phyloP scores from a whole-genome alignment of 2,888 invertebrate species.

The Ophion costatus region DNA sequence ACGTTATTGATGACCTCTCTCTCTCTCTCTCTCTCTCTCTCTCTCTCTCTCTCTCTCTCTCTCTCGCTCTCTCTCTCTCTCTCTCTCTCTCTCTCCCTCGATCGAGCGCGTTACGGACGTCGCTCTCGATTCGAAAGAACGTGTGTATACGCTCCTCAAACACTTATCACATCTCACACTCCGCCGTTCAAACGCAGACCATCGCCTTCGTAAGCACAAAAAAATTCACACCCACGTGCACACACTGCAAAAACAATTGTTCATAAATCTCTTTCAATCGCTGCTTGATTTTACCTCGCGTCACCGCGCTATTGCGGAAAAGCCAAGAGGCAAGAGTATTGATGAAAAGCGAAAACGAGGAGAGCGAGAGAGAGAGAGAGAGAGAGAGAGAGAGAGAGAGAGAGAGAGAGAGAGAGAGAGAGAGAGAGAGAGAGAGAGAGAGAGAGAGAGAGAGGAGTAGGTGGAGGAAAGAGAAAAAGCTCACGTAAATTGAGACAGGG shows the following conservation, averaged over 20 bases:
- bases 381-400: slow-evolving; percentile 18
- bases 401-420: slow-evolving; percentile 28
- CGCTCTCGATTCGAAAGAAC: slow-evolving; percentile 69
- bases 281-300: slow-evolving; percentile 61
- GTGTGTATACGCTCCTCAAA: slow-evolving; percentile 55
- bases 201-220: neutral
- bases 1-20: slow-evolving; percentile 60
- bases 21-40: neutral
- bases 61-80: slow-evolving; percentile 20
- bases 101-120: slow-evolving; percentile 52
- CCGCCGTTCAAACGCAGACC: slow-evolving; percentile 44
- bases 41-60: neutral
- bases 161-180: slow-evolving; percentile 32
- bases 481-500: slow-evolving; percentile 45
- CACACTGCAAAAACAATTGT: slow-evolving; percentile 61
- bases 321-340: slow-evolving; percentile 19
- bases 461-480: slow-evolving; percentile 31
- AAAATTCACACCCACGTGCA: slow-evolving; percentile 1
- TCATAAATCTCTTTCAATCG: slow-evolving; percentile 67
- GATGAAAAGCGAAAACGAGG: slow-evolving; percentile 1
- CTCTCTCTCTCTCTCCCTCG: slow-evolving; percentile 4
- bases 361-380: slow-evolving; percentile 24
- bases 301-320: slow-evolving; percentile 55
- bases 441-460: slow-evolving; percentile 20
- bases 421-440: slow-evolving; percentile 20